A percentile compares a stretch with the other conserved stretches of the same genome.
Conservation (phyloP, 2,888 invertebrate species). For the Epirrhoe tristata region DNA sequence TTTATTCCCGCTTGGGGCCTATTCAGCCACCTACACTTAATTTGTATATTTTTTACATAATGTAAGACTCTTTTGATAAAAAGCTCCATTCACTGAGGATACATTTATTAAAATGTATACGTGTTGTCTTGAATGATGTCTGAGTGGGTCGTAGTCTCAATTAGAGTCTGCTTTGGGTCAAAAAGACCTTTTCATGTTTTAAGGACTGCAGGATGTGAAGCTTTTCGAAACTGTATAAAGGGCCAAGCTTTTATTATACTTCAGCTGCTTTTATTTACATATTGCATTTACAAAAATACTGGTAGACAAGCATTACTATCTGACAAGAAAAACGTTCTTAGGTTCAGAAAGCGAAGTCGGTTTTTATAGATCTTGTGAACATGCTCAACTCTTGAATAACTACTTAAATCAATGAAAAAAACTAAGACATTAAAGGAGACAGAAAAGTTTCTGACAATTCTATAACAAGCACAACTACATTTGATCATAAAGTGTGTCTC, state of each 20-base stretch:
- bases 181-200: constrained; percentile 56
- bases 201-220: constrained; percentile 12
- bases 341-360: too few relatives aligned
- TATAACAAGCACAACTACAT: too few relatives aligned
- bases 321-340: too few relatives aligned
- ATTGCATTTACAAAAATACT: neutral
- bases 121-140: constrained; percentile 70
- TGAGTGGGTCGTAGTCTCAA: constrained; percentile 72
- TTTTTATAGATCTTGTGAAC: too few relatives aligned
- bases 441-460: too few relatives aligned
- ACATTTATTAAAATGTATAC: constrained; percentile 84
- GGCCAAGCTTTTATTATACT: neutral
- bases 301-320: neutral
- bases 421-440: too few relatives aligned
- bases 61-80: constrained; percentile 76
- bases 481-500: too few relatives aligned
- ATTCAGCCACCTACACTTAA: constrained; percentile 79
- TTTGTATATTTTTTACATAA: constrained; percentile 79
- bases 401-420: too few relatives aligned
- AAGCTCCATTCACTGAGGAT: constrained; percentile 78
- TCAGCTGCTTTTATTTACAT: neutral
- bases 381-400: too few relatives aligned
- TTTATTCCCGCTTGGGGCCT: constrained; percentile 61
- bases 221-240: constrained; percentile 12
- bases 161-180: constrained; percentile 43